A percentile compares a stretch with the other conserved stretches of the same genome.
Evolutionary conservation across 2,797 vertebrate genomes (phyloP).

Genomic region (Novumbra hubbsi): DNA sequence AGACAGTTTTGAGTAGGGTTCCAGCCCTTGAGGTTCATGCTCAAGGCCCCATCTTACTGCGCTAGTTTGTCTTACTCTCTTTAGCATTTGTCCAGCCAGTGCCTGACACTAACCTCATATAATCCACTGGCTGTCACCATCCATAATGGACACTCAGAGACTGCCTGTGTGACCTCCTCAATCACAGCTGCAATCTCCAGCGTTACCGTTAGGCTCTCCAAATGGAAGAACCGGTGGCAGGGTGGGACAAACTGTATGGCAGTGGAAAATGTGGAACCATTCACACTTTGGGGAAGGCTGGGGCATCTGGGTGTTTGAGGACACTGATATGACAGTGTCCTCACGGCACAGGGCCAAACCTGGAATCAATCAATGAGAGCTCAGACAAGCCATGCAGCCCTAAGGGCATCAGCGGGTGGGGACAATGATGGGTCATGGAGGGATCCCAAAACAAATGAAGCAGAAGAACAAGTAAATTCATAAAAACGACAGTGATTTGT

Average conservation of each 20-base stretch:
- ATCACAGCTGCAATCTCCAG: background rate
- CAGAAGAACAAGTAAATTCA: background rate
- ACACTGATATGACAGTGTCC: conserved; percentile 22
- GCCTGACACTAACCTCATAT: conserved; percentile 13
- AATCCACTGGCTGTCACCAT: conserved; percentile 18
- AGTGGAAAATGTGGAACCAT: background rate
- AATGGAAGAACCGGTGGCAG: conserved; percentile 8
- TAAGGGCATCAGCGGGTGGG: conserved; percentile 12
- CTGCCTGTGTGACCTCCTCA: conserved; percentile 9
- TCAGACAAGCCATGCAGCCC: conserved; percentile 22
- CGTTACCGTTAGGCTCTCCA: conserved; percentile 8
- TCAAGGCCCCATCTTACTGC: conserved; percentile 14
- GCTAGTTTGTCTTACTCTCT: conserved; percentile 7
- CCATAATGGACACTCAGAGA: conserved; percentile 19
- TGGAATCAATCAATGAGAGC: conserved; percentile 12
- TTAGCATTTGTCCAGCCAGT: background rate
- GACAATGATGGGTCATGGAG: conserved; percentile 10
- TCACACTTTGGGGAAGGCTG: conserved; percentile 15
- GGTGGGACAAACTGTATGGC: conserved; percentile 7
- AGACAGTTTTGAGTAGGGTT: conserved; percentile 6
- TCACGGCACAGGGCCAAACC: conserved; percentile 21
- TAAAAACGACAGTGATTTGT: no score
- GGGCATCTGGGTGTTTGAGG: conserved; percentile 6
- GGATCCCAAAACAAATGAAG: conserved; percentile 6
- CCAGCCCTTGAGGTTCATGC: conserved; percentile 9